Evolutionary conservation across 2,113 vertebrate species (phyloP).

Genomic region (Lophotis ruficrista): DNA sequence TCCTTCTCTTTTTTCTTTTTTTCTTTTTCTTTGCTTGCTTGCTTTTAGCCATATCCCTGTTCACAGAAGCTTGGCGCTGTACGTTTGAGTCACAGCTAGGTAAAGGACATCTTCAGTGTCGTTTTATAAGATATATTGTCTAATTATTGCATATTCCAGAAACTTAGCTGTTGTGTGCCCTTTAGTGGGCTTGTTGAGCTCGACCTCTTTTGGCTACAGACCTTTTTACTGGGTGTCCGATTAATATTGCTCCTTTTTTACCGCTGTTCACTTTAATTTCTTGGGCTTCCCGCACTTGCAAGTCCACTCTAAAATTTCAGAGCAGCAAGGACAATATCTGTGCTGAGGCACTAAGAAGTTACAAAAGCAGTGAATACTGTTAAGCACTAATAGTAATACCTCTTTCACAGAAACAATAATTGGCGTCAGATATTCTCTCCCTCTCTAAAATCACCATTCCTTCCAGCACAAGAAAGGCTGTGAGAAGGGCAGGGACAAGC

Average conservation of each 20-base stretch:
- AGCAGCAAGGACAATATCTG: slow-evolving; percentile 1
- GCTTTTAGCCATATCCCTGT: not conserved
- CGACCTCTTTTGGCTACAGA: not conserved
- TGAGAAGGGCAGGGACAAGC: slow-evolving; percentile 51
- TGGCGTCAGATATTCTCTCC: slow-evolving; percentile 48
- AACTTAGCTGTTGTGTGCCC: not conserved
- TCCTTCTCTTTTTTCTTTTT: not conserved
- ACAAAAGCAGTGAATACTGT: slow-evolving; percentile 40
- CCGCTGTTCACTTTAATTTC: not conserved
- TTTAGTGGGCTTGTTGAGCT: not conserved
- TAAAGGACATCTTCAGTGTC: not conserved
- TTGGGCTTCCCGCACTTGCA: not conserved
- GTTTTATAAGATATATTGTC: not conserved
- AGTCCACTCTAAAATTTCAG: slow-evolving; percentile 29
- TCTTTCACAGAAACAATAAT: slow-evolving; percentile 24
- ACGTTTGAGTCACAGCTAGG: not conserved
- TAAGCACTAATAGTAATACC: slow-evolving; percentile 55
- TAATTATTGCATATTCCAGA: not conserved
- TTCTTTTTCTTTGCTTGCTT: not conserved
- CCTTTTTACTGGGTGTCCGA: not conserved
- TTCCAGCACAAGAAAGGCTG: slow-evolving; percentile 37
- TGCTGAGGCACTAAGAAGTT: not conserved
- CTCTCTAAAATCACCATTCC: slow-evolving; percentile 51
- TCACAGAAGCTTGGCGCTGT: not conserved
- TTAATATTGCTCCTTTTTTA: not conserved